phyloP scores from a whole-genome alignment of 2,797 vertebrate genomes.

The Pitangus sulphuratus region DNA sequence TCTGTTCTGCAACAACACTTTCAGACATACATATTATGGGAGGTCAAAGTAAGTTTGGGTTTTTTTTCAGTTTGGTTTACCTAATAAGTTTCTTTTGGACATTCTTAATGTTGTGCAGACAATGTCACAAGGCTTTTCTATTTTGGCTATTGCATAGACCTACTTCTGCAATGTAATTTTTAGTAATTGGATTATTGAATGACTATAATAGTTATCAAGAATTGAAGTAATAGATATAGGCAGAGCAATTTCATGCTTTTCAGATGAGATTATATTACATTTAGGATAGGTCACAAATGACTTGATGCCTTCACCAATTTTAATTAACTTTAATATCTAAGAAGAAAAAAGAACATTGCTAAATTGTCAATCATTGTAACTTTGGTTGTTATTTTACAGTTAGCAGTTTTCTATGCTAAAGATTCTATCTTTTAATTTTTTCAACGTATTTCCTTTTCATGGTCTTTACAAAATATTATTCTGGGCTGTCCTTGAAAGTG shows the following conservation, averaged over 20 bases:
- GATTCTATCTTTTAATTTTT: not conserved
- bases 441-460: not conserved
- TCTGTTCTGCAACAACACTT: not conserved
- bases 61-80: not conserved
- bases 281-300: slow-evolving; percentile 55
- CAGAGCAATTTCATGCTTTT: slow-evolving; percentile 74
- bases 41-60: not conserved
- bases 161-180: slow-evolving; percentile 50
- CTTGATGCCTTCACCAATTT: slow-evolving; percentile 54
- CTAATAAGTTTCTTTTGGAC: not conserved
- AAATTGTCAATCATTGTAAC: slow-evolving; percentile 30
- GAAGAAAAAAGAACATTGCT: slow-evolving; percentile 26
- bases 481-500: not conserved
- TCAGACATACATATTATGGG: not conserved
- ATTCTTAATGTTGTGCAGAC: not conserved
- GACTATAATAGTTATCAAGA: slow-evolving; percentile 61
- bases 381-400: slow-evolving; percentile 22
- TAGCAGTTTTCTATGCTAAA: not conserved
- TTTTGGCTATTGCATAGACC: not conserved
- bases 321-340: slow-evolving; percentile 67
- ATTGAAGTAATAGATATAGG: slow-evolving; percentile 58
- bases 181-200: slow-evolving; percentile 62
- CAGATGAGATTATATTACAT: slow-evolving; percentile 66
- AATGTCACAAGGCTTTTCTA: not conserved
- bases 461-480: not conserved